These are phyloP conservation scores for Zingel zingel DNA, from an alignment of 2,113 vertebrate genomes.

Conservation along the genomic window DNA sequence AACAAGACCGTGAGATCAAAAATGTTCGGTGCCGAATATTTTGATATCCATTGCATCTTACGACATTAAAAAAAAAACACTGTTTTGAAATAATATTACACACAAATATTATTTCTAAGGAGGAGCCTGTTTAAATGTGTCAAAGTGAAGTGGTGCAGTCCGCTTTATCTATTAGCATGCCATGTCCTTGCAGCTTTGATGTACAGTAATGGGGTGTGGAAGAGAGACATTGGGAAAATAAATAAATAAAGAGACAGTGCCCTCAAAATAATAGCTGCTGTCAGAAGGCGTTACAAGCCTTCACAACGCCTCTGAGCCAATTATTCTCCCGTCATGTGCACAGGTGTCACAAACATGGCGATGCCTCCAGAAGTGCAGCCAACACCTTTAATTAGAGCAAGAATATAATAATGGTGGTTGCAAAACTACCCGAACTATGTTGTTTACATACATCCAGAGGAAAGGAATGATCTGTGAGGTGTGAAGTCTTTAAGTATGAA, in stretches of 20 bases:
- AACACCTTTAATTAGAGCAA: constrained; percentile 85
- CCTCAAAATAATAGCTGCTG: constrained; percentile 73
- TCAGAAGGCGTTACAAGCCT: constrained; percentile 66
- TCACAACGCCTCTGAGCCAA: constrained; percentile 68
- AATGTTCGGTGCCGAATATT: not conserved
- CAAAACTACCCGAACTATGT: constrained; percentile 20
- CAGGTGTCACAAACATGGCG: constrained; percentile 70
- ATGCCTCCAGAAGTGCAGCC: constrained; percentile 66
- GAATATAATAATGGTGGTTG: constrained; percentile 65
- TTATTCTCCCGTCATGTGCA: constrained; percentile 69
- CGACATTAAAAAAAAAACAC: not conserved
- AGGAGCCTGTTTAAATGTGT: constrained; percentile 47
- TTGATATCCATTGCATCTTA: constrained; percentile 26
- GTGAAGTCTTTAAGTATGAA: constrained; percentile 4
- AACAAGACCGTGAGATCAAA: constrained; percentile 67
- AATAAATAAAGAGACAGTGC: constrained; percentile 57
- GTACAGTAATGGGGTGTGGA: constrained; percentile 58
- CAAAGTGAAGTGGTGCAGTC: constrained; percentile 60
- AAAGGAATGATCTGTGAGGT: constrained; percentile 42
- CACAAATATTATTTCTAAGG: constrained; percentile 72
- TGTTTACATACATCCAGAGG: constrained; percentile 57
- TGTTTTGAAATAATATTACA: constrained; percentile 72
- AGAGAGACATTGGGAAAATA: constrained; percentile 27
- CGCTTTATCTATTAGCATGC: constrained; percentile 71
- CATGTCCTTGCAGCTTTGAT: constrained; percentile 58